Evolutionary conservation across 2,797 vertebrate genomes (phyloP).

Genomic region (Selene dorsalis): DNA sequence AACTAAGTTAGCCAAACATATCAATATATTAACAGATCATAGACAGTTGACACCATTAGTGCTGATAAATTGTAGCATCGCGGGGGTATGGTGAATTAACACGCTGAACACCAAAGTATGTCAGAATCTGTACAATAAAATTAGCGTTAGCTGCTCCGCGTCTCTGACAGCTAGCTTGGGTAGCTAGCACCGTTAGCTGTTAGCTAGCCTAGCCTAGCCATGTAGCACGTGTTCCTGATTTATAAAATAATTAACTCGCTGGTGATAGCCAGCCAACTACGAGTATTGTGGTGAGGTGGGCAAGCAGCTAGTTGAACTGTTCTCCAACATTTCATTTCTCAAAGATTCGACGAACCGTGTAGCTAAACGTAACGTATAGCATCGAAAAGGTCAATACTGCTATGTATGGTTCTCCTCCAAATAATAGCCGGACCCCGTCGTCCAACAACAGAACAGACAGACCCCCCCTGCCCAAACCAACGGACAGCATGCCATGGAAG

Average conservation of each 20-base stretch:
- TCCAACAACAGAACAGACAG: slow-evolving; percentile 70
- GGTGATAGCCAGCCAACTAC: slow-evolving; percentile 20
- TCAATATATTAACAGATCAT: neutral
- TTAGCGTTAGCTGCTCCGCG: slow-evolving; percentile 8
- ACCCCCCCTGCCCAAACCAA: slow-evolving; percentile 39
- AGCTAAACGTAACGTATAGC: slow-evolving; percentile 33
- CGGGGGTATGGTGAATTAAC: neutral
- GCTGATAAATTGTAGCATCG: rapidly evolving
- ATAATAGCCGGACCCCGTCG: slow-evolving; percentile 77
- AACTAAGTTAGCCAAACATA: slow-evolving; percentile 36
- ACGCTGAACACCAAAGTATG: rapidly evolving
- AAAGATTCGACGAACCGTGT: neutral
- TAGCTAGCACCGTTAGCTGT: slow-evolving; percentile 58
- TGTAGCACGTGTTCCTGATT: slow-evolving; percentile 83
- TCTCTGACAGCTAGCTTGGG: slow-evolving; percentile 72
- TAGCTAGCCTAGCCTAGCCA: slow-evolving; percentile 76
- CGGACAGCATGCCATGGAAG: slow-evolving; percentile 71
- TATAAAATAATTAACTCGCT: slow-evolving; percentile 72
- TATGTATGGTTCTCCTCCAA: slow-evolving; percentile 69
- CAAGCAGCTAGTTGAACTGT: neutral
- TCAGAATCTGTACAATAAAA: neutral
- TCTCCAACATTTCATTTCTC: neutral
- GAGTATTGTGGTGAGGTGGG: neutral
- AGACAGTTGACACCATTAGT: neutral
- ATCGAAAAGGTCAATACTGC: slow-evolving; percentile 69